Evolutionary conservation across 2,888 invertebrate species (phyloP).

Genomic region (Altica lythri): DNA sequence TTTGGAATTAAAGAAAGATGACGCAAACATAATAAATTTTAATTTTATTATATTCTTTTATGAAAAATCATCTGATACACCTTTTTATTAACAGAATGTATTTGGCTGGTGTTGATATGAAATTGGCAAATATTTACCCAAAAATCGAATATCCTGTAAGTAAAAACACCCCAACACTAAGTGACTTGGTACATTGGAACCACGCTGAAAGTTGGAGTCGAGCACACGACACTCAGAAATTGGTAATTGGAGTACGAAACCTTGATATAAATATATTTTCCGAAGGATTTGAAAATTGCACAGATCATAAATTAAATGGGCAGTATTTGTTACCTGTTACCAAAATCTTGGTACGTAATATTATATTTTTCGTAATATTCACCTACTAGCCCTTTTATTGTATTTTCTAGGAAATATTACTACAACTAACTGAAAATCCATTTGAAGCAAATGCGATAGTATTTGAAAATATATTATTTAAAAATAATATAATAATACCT

Average conservation of each 20-base stretch:
- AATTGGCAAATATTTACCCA: constrained; percentile 78
- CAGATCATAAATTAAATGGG: constrained; percentile 52
- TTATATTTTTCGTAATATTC: background rate
- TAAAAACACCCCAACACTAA: constrained; percentile 81
- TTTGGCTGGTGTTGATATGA: constrained; percentile 77
- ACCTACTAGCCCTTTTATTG: no score
- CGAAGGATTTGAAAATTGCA: constrained; percentile 52
- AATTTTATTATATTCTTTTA: no score
- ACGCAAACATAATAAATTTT: no score
- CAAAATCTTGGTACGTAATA: constrained; percentile 48
- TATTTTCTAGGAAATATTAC: constrained; percentile 43
- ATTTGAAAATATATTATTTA: constrained; percentile 54
- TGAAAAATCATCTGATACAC: no score
- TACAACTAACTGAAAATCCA: constrained; percentile 44
- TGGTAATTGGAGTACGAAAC: constrained; percentile 50
- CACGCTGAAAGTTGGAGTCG: constrained; percentile 79
- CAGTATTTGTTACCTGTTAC: constrained; percentile 50
- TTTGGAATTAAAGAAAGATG: no score
- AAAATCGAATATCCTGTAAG: constrained; percentile 81
- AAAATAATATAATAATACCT: constrained; percentile 48
- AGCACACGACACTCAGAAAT: constrained; percentile 50
- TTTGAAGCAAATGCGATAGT: constrained; percentile 47
- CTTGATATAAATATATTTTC: constrained; percentile 60
- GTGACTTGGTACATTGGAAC: constrained; percentile 86
- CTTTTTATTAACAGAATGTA: constrained; percentile 67